A percentile compares a stretch with the other conserved stretches of the same genome.
phyloP scores from a whole-genome alignment of 1,140 invertebrate genomes.

The Rhagoletis pomonella region DNA sequence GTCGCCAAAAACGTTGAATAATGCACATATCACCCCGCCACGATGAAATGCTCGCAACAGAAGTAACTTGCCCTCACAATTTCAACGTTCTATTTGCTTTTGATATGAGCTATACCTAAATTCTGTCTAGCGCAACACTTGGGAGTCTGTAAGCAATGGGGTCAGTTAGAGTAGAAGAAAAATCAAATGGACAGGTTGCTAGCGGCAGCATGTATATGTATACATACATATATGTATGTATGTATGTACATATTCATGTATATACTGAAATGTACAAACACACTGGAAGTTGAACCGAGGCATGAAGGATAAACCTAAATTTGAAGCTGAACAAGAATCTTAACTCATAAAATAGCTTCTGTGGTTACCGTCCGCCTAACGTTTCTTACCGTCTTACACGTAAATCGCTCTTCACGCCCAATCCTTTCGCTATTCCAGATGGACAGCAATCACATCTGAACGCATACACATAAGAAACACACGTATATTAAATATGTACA shows the following conservation, averaged over 20 bases:
- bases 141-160: background rate
- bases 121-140: background rate
- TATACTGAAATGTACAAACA: background rate
- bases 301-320: background rate
- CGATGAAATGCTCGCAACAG: constrained; percentile 1
- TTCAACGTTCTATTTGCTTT: background rate
- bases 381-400: background rate
- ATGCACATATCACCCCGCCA: background rate
- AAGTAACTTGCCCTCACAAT: background rate
- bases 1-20: constrained; percentile 27
- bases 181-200: constrained; percentile 29
- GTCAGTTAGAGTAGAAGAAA: background rate
- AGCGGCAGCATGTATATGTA: background rate
- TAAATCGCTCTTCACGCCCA: too few relatives aligned
- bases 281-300: background rate
- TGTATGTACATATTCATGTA: background rate
- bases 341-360: constrained; percentile 13
- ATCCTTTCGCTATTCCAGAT: background rate
- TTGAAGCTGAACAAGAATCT: constrained; percentile 9
- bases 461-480: background rate
- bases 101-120: background rate
- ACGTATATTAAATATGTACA: background rate
- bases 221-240: background rate
- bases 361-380: background rate
- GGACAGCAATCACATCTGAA: background rate